A percentile compares a stretch with the other conserved stretches of the same genome.
phyloP scores from a whole-genome alignment of 2,797 vertebrate genomes.

The Coendou prehensilis region DNA sequence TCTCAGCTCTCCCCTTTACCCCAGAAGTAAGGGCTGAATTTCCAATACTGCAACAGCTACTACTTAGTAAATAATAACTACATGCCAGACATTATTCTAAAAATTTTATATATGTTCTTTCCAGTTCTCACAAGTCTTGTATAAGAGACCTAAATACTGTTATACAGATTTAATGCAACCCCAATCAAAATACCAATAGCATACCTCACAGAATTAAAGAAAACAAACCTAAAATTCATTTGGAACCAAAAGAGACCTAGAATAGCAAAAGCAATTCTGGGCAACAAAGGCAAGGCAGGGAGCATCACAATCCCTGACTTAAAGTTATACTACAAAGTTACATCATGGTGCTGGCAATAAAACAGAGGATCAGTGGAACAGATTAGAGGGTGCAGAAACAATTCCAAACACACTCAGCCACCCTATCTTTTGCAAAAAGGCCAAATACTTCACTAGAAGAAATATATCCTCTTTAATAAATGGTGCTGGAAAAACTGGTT shows the following conservation, averaged over 20 bases:
- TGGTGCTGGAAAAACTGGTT: not conserved
- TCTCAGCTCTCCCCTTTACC: not conserved
- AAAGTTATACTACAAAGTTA: not conserved
- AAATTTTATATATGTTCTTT: not conserved
- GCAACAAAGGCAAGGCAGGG: not conserved
- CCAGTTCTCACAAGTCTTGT: not conserved
- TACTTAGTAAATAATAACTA: not conserved
- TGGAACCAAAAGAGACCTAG: not conserved
- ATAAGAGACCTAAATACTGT: not conserved
- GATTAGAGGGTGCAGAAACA: not conserved
- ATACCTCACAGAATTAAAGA: not conserved
- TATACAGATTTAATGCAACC: not conserved
- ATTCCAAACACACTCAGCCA: not conserved
- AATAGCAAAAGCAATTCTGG: not conserved
- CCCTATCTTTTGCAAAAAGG: not conserved
- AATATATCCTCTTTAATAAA: not conserved
- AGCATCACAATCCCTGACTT: not conserved
- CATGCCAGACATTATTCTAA: not conserved
- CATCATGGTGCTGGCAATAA: no score
- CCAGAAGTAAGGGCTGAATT: not conserved
- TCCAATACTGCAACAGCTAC: not conserved
- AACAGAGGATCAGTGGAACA: not conserved
- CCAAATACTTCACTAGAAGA: not conserved
- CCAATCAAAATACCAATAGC: not conserved
- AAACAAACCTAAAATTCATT: not conserved